phyloP scores from a whole-genome alignment of 2,113 vertebrate species.

The Eulacestoma nigropectus region DNA sequence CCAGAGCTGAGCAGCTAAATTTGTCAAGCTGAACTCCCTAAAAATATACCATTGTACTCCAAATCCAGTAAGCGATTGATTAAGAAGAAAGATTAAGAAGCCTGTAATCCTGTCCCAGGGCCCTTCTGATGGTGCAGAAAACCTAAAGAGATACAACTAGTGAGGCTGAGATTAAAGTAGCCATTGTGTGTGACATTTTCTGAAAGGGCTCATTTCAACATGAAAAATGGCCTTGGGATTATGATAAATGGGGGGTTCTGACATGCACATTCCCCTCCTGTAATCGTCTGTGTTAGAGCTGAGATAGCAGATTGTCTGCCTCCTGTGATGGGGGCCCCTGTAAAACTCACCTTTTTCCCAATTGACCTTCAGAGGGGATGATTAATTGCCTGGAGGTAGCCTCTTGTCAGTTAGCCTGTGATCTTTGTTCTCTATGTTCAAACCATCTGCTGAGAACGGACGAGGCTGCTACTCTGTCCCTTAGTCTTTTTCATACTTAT shows the following conservation, averaged over 20 bases:
- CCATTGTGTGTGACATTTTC: constrained; percentile 77
- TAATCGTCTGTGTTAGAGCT: constrained; percentile 34
- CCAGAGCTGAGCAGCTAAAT: neutral
- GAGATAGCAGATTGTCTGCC: constrained; percentile 36
- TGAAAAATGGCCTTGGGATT: constrained; percentile 79
- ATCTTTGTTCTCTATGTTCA: constrained; percentile 78
- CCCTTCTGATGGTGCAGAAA: neutral
- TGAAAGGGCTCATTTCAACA: constrained; percentile 79
- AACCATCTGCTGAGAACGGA: constrained; percentile 81
- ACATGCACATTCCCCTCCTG: constrained; percentile 77
- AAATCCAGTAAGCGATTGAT: constrained; percentile 53
- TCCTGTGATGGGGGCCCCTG: constrained; percentile 61
- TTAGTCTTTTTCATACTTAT: constrained; percentile 60
- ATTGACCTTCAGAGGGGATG: constrained; percentile 79
- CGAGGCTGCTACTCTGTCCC: constrained; percentile 63
- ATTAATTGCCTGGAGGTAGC: constrained; percentile 83
- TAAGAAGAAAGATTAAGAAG: constrained; percentile 55
- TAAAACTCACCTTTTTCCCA: constrained; percentile 78
- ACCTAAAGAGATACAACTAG: constrained; percentile 59
- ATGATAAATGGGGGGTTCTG: constrained; percentile 84
- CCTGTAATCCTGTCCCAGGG: constrained; percentile 66
- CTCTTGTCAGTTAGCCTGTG: constrained; percentile 83
- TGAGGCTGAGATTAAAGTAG: constrained; percentile 75
- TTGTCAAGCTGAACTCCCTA: neutral
- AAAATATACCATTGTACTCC: constrained; percentile 22